Evolutionary conservation across 2,113 vertebrate genomes (phyloP).

Genomic region (Apus apus): DNA sequence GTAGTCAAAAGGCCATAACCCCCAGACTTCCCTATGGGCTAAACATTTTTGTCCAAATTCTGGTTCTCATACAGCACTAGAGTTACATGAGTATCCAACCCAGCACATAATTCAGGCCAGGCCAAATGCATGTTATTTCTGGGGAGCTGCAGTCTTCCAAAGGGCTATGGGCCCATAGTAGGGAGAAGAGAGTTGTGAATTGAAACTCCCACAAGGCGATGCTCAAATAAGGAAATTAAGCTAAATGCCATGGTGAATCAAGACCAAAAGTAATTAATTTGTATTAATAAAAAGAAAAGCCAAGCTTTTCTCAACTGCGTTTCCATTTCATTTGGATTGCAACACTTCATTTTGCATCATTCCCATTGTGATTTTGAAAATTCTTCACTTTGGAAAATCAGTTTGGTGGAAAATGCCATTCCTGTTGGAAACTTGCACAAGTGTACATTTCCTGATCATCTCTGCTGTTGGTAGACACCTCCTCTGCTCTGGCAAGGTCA

Average conservation of each 20-base stretch:
- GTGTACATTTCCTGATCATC: not conserved
- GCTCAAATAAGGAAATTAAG: not conserved
- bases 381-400: constrained; percentile 2
- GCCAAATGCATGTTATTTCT: not conserved
- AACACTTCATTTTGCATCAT: not conserved
- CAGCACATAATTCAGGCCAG: not conserved
- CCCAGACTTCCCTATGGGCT: not conserved
- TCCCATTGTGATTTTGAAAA: not conserved
- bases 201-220: not conserved
- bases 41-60: not conserved
- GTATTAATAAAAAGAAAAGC: not conserved
- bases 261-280: not conserved
- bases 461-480: not conserved
- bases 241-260: not conserved
- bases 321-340: not conserved
- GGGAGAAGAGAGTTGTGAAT: not conserved
- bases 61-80: not conserved
- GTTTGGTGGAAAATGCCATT: not conserved
- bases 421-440: not conserved
- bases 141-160: not conserved
- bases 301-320: not conserved
- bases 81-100: not conserved
- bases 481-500: not conserved
- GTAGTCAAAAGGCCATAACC: not conserved
- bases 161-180: not conserved